Base-by-base conservation (phyloP, 1,140 invertebrate species). In the Saccostrea echinata region DNA sequence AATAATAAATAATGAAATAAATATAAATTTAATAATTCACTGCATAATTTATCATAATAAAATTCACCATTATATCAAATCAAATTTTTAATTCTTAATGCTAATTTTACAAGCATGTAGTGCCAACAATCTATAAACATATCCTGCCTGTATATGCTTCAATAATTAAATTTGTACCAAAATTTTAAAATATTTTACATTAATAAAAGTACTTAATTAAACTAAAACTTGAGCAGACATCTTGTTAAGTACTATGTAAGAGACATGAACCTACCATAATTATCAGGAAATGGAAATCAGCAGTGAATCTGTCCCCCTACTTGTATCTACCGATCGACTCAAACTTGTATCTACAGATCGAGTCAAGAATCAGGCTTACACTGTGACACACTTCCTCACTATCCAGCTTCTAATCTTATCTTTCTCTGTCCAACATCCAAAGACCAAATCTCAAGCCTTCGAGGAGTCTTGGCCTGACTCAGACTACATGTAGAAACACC, bases 371-470 rank as follows among this genome's bases (percentile, higher is more conserved):
- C 64, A 24, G 64, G 8, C 24, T 71, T 9, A 24, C 61, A 27
- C 68, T 71, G 27, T 71, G 68, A 71, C 68, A 71, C 30, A 71
- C 27, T 71, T 71, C 68, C 68, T 30, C 68, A 30, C 30, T 71
- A 71, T 71, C 68, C 68, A 33, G 27, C 27, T 3, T 33, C 13
- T 71, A 71, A 71, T 71, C 68, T 71, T 71, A 71, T 71, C 68
- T 71, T 71, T 27, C 68, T 33, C 68, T 33, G 68, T 71, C 68
- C 68, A 71, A 71, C 68, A 71, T 71, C 68, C 68, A 71, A 71
- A 71, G 68, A 71, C 68, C 68, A 71, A 71, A 3, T 43, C 68
- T 71, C 68, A 71, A 30, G 27, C 13, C 16, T n/a, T 68, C 11
- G 64, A 9, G 64, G 27, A 27, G 64, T 24, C 64, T 68, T 13